Percentiles rank a stretch among this genome's conserved stretches.
Evolutionary conservation across 2,113 vertebrate species (phyloP).

Genomic region (Tupaia tana): DNA sequence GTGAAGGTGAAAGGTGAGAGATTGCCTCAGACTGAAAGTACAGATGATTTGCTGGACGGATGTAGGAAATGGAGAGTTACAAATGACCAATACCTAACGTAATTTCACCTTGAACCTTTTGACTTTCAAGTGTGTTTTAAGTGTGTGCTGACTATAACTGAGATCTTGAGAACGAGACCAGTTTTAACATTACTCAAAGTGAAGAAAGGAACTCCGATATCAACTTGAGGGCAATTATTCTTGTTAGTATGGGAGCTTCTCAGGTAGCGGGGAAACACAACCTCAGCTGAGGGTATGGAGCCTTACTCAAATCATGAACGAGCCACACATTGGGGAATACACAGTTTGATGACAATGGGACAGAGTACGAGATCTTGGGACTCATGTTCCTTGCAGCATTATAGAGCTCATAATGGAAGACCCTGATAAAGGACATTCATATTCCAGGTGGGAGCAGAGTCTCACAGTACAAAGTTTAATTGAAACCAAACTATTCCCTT

Average conservation of each 20-base stretch:
- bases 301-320: not conserved
- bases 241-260: not conserved
- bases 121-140: not conserved
- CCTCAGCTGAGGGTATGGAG: not conserved
- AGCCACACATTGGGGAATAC: not conserved
- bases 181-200: not conserved
- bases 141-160: not conserved
- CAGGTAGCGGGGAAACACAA: not conserved
- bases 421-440: not conserved
- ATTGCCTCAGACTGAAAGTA: not conserved
- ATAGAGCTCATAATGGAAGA: too few species aligned
- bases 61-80: not conserved
- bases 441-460: not conserved
- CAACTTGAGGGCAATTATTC: not conserved
- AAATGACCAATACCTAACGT: not conserved
- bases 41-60: not conserved
- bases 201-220: not conserved
- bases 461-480: not conserved
- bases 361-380: not conserved
- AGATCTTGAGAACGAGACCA: not conserved
- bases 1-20: not conserved
- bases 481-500: not conserved
- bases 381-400: not conserved
- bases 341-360: not conserved
- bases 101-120: not conserved